These are phyloP conservation scores for Campoplex nolae DNA, from an alignment of 2,888 invertebrate species.

Conservation along the genomic window DNA sequence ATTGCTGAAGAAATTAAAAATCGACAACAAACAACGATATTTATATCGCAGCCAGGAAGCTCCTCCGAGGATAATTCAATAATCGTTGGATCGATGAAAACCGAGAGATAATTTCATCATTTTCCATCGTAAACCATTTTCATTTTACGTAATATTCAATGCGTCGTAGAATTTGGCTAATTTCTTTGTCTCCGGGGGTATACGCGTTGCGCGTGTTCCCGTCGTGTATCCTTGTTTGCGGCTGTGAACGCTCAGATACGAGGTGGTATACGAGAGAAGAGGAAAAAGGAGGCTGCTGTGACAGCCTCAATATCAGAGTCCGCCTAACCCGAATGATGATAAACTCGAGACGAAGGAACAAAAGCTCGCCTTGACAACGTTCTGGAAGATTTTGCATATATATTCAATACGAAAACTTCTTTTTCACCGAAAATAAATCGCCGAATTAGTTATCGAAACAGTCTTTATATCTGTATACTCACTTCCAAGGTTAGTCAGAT, in stretches of 20 bases:
- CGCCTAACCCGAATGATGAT: slow-evolving; percentile 63
- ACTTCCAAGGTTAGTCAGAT: too few relatives aligned
- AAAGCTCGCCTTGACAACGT: slow-evolving; percentile 52
- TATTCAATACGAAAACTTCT: neutral
- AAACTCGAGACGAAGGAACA: slow-evolving; percentile 58
- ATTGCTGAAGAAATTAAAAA: neutral
- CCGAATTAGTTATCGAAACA: neutral
- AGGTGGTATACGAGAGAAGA: neutral
- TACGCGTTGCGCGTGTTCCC: neutral
- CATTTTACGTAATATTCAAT: neutral
- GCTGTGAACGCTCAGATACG: slow-evolving; percentile 1
- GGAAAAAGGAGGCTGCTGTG: neutral
- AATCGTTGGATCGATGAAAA: neutral
- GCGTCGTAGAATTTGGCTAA: neutral
- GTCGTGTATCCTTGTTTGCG: neutral
- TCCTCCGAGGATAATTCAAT: neutral
- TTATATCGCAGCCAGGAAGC: neutral
- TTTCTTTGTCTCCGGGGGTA: neutral
- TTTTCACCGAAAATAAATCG: neutral
- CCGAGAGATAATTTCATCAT: neutral
- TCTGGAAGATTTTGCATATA: slow-evolving; percentile 1
- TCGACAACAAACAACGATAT: neutral
- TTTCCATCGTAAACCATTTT: neutral
- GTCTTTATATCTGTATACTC: neutral
- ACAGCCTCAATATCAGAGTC: slow-evolving; percentile 47